Percentiles rank a stretch among this genome's conserved stretches.
phyloP scores from a whole-genome alignment of 2,797 vertebrate species.

The Synaphobranchus kaupii region DNA sequence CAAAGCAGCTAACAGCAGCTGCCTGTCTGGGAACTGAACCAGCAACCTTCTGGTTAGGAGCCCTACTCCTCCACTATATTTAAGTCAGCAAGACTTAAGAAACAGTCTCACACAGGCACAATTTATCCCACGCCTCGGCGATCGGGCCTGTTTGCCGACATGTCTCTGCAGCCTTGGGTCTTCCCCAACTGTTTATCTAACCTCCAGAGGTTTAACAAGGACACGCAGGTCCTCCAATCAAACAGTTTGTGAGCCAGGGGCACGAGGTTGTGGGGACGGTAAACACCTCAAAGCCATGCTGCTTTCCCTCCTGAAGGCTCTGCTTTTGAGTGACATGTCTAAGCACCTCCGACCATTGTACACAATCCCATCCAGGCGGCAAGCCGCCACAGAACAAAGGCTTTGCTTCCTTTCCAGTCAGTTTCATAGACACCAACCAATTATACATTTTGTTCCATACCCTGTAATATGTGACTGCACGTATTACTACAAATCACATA shows the following conservation, averaged over 20 bases:
- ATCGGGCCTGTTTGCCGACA: neutral
- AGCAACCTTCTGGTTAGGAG: neutral
- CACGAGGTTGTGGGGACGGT: neutral
- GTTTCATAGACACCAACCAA: too few relatives aligned
- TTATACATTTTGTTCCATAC: neutral
- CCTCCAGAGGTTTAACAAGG: neutral
- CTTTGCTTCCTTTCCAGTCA: neutral
- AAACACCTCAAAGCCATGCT: neutral
- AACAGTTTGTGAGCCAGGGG: neutral
- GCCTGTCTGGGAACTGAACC: neutral
- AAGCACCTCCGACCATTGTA: neutral
- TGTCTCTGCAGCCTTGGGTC: neutral
- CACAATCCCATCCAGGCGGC: neutral
- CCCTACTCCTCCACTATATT: neutral
- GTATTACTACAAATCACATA: neutral
- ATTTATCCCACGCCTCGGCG: neutral
- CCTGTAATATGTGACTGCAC: neutral
- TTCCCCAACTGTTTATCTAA: neutral
- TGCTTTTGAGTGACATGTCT: neutral
- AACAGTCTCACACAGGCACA: neutral
- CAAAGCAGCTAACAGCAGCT: neutral
- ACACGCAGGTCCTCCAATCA: neutral
- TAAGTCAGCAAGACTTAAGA: neutral
- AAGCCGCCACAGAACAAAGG: neutral
- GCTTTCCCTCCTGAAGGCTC: neutral